phyloP scores from a whole-genome alignment of 2,797 vertebrate genomes.

The Ibycter americanus region DNA sequence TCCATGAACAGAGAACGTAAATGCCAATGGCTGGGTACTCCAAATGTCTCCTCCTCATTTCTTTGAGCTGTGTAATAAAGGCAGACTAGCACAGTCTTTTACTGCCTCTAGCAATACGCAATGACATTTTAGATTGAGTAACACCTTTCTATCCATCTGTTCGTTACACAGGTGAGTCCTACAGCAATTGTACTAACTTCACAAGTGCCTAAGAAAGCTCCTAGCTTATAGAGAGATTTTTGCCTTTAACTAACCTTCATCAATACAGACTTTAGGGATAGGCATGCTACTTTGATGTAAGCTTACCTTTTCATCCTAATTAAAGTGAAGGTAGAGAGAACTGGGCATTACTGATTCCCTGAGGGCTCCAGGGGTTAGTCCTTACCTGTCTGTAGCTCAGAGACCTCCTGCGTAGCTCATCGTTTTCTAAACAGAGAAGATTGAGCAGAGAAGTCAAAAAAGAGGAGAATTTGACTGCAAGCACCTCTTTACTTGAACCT shows the following conservation, averaged over 20 bases:
- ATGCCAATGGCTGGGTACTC: not conserved
- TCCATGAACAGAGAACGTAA: not conserved
- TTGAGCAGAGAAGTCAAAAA: not conserved
- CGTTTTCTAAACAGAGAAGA: not conserved
- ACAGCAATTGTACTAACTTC: not conserved
- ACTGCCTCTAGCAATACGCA: not conserved
- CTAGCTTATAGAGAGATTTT: not conserved
- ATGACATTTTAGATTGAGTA: not conserved
- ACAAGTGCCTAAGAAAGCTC: not conserved
- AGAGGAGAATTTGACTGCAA: not conserved
- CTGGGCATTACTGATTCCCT: not conserved
- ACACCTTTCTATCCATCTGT: not conserved
- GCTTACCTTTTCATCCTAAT: not conserved
- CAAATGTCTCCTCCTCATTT: not conserved
- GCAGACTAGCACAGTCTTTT: not conserved
- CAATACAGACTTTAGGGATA: not conserved
- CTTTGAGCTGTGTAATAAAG: not conserved
- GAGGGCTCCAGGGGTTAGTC: not conserved
- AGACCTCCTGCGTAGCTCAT: not conserved
- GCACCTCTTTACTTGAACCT: not conserved
- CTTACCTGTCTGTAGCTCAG: not conserved
- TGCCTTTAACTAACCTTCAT: not conserved
- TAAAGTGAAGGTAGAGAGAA: not conserved
- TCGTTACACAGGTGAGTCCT: not conserved
- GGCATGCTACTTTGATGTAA: not conserved